Base-by-base conservation (phyloP, 1,140 invertebrate species). In the Drosophila asahinai region DNA sequence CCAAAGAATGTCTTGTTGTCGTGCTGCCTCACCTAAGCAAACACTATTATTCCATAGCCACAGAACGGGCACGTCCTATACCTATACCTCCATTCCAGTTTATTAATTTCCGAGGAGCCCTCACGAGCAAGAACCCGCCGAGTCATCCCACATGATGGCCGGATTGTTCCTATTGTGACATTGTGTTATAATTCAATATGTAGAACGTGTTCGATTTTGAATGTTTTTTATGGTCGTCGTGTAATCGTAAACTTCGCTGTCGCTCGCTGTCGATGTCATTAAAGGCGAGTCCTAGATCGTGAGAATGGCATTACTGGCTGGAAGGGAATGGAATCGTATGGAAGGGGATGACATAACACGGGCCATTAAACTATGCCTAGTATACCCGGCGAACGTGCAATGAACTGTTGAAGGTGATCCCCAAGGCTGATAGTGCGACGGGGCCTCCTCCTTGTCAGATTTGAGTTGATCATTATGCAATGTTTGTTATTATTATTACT, bases 121-220 rank as follows among this genome's bases (percentile, higher is more conserved):
- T 30, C 51, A 33, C 36, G 36, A 57, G 57, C 48, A 48, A 30
- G 38, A 54, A 54, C 17, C 52, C 19, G 52, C 63, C 64, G 49
- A 68, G 67, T 71, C 67, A 71, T 71, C 67, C 64, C 64, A 71
- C 49, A 73, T 74, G 68, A 52, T 66, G 43, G 36, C 38, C 14
- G 51, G 65, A 73, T 60, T 72, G 52, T 72, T 70, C 65, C 70
- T 59, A 71, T 73, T 59, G 54, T 61, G 68, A 73, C 71, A 73
- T 74, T 73, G 70, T 74, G 57, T 71, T 74, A 74, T 52, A 67
- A 77, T 77, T 77, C 74, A 77, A 67, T 77, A 77, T 77, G 74
- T 77, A 77, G 62, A 77, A 77, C 74, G 74, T 67, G 74, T 77
- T 78, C 64, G 75, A 78, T 78, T 78, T 62, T 77, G 38, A 78